phyloP scores from a whole-genome alignment of 2,797 vertebrate genomes.

The Ambastaia sidthimunki region DNA sequence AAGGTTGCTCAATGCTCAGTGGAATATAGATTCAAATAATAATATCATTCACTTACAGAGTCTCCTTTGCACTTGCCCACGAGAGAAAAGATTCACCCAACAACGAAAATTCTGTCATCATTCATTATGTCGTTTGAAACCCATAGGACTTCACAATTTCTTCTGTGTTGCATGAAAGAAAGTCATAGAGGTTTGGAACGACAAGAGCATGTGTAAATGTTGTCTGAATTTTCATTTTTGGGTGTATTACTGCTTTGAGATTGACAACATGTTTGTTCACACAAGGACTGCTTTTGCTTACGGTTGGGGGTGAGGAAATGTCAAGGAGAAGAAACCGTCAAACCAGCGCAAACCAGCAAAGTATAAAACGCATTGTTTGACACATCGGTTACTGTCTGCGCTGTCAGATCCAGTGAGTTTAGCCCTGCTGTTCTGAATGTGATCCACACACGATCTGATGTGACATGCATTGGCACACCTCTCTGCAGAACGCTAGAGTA shows the following conservation, averaged over 20 bases:
- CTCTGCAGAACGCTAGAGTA: constrained; percentile 18
- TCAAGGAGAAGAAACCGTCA: constrained; percentile 42
- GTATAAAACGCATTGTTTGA: constrained; percentile 26
- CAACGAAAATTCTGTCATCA: neutral
- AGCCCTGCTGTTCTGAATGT: constrained; percentile 35
- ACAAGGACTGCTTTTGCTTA: constrained; percentile 18
- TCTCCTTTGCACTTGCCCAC: constrained; percentile 1
- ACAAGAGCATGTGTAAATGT: neutral
- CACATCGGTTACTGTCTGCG: constrained; percentile 13
- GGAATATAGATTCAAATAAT: neutral
- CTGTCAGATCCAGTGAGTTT: constrained; percentile 43
- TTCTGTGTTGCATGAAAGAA: neutral
- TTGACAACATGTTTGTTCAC: constrained; percentile 28
- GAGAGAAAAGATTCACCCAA: neutral
- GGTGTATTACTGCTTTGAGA: neutral
- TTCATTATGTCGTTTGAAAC: neutral
- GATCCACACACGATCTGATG: constrained; percentile 25
- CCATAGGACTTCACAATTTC: neutral
- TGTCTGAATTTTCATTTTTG: neutral
- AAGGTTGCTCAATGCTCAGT: constrained; percentile 1
- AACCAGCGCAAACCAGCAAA: constrained; percentile 9
- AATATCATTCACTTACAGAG: neutral
- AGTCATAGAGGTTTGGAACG: neutral
- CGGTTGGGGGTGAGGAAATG: constrained; percentile 31
- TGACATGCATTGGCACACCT: constrained; percentile 39